These are phyloP conservation scores for Synergus japonicus DNA, from an alignment of 2,888 invertebrate genomes.

Conservation along the genomic window DNA sequence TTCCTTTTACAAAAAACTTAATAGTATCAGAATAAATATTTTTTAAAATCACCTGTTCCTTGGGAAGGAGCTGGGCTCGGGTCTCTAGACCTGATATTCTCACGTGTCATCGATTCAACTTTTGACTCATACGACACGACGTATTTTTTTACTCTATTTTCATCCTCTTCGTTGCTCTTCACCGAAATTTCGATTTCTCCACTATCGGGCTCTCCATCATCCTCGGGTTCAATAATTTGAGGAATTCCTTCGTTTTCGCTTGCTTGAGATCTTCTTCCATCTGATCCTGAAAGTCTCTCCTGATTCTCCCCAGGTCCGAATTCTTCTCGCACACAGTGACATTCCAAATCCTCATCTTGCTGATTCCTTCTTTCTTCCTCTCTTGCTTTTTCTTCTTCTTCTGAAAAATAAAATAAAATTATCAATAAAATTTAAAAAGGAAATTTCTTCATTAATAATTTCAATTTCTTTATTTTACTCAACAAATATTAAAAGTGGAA, in stretches of 20 bases:
- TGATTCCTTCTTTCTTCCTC: slow-evolving; percentile 56
- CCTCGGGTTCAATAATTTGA: slow-evolving; percentile 63
- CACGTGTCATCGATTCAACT: slow-evolving; percentile 59
- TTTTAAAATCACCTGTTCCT: slow-evolving; percentile 56
- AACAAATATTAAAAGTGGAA: no score
- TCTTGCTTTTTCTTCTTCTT: slow-evolving; percentile 51
- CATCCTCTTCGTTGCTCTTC: slow-evolving; percentile 68
- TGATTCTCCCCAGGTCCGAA: slow-evolving; percentile 53
- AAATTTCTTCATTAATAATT: no score
- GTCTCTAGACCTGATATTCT: slow-evolving; percentile 58
- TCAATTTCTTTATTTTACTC: no score
- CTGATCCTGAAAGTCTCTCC: slow-evolving; percentile 48
- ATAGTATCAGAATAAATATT: not conserved
- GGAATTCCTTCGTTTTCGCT: slow-evolving; percentile 53
- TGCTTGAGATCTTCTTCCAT: slow-evolving; percentile 47
- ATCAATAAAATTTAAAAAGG: not conserved
- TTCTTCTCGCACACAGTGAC: slow-evolving; percentile 31
- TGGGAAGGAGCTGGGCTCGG: slow-evolving; percentile 71
- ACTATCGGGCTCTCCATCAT: slow-evolving; percentile 66
- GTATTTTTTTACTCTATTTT: slow-evolving; percentile 71
- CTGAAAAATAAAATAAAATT: slow-evolving; percentile 1
- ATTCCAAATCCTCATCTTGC: slow-evolving; percentile 43
- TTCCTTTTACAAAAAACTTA: not conserved
- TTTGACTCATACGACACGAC: slow-evolving; percentile 74
- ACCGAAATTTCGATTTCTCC: slow-evolving; percentile 71